Evolutionary conservation across 1,140 invertebrate genomes (phyloP), one percentile per base, ranked within the genome.

Genomic region (Sipha flava): DNA sequence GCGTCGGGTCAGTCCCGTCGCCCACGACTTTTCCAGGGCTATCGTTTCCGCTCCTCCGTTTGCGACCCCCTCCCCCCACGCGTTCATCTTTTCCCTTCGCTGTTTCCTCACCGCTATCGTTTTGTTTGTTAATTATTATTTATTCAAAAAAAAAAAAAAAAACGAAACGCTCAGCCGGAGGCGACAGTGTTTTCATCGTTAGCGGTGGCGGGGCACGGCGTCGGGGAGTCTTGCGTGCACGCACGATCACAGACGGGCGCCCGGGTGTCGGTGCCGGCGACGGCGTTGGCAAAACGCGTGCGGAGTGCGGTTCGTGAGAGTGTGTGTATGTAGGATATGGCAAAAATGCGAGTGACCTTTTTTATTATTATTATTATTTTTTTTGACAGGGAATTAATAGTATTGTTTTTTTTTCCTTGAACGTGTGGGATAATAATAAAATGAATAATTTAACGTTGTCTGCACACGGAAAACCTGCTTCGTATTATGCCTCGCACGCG

Each of bases 391-490:
- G 29, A 72, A 49, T 75, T 34, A 75, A 75, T 75, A 54, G 47
- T 75, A 75, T 49, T 54, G 47, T 73, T 72, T 37, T 70, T 73
- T 37, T 72, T 45, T 21, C 23, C 34, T 54, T 54, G 0, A 75
- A 75, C 31, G 47, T 54, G n/a, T 18, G 23, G 21, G 40, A 70
- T 70, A 68, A 47, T 54, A 18, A 31, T 66, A 72, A 52, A 23
- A 54, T 54, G 72, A 75, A 75, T 75, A 57, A 75, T 75, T 75
- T 52, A 75, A 75, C 72, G 49, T 37, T 43, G 37, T 66, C 64
- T 16, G 64, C 64, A 23, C 12, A 23, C 37, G 64, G 12, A 64
- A 59, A 59, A 66, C n/a, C 37, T 14, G 64, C 37, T 21, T 66
- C 21, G 64, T 43, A 6, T 23, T 37, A 64, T 37, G n/a, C 18